phyloP scores from a whole-genome alignment of 2,888 invertebrate species.

The Lycocerus yunnanus region DNA sequence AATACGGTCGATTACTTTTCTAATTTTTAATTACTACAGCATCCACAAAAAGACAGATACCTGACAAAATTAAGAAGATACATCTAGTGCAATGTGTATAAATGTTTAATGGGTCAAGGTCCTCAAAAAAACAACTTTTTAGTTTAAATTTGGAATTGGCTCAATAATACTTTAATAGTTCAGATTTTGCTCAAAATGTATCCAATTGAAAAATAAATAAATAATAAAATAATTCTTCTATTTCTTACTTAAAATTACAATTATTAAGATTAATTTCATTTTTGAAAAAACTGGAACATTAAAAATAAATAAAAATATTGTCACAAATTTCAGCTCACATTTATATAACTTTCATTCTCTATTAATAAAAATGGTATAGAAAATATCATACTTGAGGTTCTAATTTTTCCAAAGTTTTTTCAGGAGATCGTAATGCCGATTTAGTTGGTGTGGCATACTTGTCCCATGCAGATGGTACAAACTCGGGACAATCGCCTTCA shows the following conservation, averaged over 20 bases:
- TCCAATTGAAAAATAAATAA: neutral
- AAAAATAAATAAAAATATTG: neutral
- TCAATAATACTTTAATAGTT: neutral
- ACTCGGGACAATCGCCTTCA: slow-evolving; percentile 69
- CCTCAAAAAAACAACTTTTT: too few relatives aligned
- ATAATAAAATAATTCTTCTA: neutral
- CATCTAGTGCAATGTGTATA: too few relatives aligned
- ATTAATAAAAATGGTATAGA: neutral
- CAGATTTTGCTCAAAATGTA: neutral
- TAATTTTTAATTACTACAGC: too few relatives aligned
- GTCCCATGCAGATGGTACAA: slow-evolving; percentile 83
- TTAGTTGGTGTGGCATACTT: slow-evolving; percentile 76
- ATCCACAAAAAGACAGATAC: too few relatives aligned
- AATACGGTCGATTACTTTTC: too few relatives aligned
- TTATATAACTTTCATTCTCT: neutral
- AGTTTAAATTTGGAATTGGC: too few relatives aligned
- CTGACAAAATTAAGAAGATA: too few relatives aligned
- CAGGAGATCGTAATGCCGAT: slow-evolving; percentile 70
- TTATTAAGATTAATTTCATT: neutral
- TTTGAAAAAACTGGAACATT: neutral
- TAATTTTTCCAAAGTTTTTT: slow-evolving; percentile 54
- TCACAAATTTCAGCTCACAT: too few relatives aligned
- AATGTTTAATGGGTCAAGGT: too few relatives aligned
- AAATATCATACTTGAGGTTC: slow-evolving; percentile 18
- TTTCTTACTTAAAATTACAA: neutral